Percentiles rank a stretch among this genome's conserved stretches.
These are phyloP conservation scores for Xestoiulus laeticollis DNA, from an alignment of 2,888 invertebrate genomes.

Conservation along the genomic window DNA sequence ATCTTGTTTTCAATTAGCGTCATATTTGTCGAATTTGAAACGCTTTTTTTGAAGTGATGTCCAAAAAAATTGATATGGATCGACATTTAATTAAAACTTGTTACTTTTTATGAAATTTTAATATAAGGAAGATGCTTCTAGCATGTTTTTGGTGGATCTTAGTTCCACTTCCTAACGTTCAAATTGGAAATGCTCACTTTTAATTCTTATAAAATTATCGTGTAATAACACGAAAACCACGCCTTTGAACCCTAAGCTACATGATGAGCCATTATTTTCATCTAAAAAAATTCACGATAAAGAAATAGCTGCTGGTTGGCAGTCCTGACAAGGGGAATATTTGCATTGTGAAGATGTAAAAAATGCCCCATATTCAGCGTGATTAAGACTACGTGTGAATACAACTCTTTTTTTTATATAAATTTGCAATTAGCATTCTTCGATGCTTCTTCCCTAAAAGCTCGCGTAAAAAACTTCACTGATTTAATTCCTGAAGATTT, in stretches of 20 bases:
- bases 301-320: neutral
- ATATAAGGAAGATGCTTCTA: neutral
- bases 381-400: neutral
- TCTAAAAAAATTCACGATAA: neutral
- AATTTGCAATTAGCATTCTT: conserved; percentile 18
- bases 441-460: neutral
- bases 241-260: conserved; percentile 2
- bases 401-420: neutral
- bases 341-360: neutral
- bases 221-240: conserved; percentile 18
- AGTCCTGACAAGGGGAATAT: neutral
- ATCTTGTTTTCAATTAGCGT: neutral
- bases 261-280: conserved; percentile 5
- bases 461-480: neutral
- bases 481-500: neutral
- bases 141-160: neutral
- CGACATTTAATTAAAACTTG: neutral
- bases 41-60: neutral
- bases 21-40: neutral
- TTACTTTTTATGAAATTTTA: neutral
- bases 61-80: neutral
- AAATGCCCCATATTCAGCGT: neutral
- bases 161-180: neutral
- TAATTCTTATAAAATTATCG: neutral
- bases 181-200: neutral